A percentile compares a stretch with the other conserved stretches of the same genome.
Evolutionary conservation across 2,888 invertebrate genomes (phyloP).

Genomic region (Acanthosepion pharaonis): DNA sequence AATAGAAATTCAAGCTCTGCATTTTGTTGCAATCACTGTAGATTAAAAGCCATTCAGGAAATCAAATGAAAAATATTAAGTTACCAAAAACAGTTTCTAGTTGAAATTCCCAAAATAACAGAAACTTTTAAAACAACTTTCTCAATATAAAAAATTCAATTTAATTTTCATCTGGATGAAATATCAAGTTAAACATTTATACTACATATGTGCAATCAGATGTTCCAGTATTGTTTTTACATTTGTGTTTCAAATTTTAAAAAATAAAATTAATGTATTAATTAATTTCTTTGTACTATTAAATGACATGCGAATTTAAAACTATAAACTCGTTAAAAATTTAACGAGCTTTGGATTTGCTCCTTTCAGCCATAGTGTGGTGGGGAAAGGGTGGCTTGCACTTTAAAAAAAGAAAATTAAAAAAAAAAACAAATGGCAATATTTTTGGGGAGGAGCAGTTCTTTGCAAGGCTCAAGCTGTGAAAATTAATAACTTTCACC

Average conservation of each 20-base stretch:
- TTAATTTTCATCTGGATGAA: no score
- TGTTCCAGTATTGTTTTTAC: no score
- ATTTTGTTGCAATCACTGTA: not conserved
- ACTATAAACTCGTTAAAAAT: not conserved
- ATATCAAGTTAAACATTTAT: no score
- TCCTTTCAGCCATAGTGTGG: conserved; percentile 33
- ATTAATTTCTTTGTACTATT: no score
- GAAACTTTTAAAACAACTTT: no score
- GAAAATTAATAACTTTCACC: not conserved
- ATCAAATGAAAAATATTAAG: not conserved
- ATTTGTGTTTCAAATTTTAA: no score
- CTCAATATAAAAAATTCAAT: no score
- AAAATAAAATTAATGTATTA: no score
- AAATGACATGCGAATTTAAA: no score
- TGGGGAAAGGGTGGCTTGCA: not conserved
- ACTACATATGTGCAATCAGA: no score
- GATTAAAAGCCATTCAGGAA: not conserved
- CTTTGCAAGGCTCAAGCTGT: conserved; percentile 20
- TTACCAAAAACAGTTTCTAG: not conserved
- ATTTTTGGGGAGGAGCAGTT: conserved; percentile 33
- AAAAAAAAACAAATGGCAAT: not conserved
- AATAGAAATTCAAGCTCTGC: not conserved
- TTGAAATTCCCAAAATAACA: not conserved
- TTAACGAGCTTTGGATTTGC: conserved; percentile 33
- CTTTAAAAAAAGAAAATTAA: not conserved